These are phyloP conservation scores for Chunga burmeisteri DNA, from an alignment of 2,113 vertebrate species.

Conservation along the genomic window DNA sequence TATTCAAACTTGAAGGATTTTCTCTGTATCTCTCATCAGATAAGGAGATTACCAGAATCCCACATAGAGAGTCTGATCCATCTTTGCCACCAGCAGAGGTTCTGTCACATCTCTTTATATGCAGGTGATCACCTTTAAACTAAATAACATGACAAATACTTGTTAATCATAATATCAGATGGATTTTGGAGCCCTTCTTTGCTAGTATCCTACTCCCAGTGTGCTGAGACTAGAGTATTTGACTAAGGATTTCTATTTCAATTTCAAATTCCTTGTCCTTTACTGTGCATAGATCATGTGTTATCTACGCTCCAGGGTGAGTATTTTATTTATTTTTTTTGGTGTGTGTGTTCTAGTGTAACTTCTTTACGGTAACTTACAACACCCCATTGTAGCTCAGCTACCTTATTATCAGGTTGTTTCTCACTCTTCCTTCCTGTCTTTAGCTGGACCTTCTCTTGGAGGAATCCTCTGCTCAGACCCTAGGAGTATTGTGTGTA, in stretches of 20 bases:
- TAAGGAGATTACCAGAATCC: constrained; percentile 27
- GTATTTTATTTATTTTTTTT: too few relatives aligned
- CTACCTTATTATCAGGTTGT: fast-evolving
- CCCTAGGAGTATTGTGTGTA: neutral
- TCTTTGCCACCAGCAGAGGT: neutral
- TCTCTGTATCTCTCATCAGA: neutral
- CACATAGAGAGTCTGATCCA: neutral
- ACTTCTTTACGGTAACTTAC: neutral
- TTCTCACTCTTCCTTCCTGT: neutral
- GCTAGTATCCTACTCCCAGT: neutral
- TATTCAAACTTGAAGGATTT: neutral
- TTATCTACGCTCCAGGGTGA: neutral
- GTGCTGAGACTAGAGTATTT: neutral
- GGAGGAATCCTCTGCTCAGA: neutral
- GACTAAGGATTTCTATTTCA: neutral
- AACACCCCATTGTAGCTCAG: fast-evolving
- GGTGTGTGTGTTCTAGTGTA: fast-evolving
- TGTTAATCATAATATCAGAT: neutral
- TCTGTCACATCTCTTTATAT: neutral
- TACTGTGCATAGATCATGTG: neutral
- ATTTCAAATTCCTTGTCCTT: neutral
- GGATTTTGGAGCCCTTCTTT: neutral
- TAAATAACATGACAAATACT: neutral
- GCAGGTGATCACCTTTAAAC: neutral
- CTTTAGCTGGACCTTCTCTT: neutral